Base-by-base conservation (phyloP, 2,797 vertebrate genomes). In the Diplodus puntazzo region DNA sequence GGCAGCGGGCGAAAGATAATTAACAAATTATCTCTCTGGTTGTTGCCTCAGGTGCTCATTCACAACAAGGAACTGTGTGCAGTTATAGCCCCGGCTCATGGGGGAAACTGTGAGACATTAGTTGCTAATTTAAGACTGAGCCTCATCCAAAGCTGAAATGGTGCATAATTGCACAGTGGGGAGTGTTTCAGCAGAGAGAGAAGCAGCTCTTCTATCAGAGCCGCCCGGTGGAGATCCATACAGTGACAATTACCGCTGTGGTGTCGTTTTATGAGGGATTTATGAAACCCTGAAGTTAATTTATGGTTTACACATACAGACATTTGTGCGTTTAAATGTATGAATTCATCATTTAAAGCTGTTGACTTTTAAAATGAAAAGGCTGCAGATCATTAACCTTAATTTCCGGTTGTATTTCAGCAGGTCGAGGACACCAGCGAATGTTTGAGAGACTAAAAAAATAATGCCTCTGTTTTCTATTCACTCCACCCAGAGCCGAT, bases 161-260 rank as follows among this genome's bases (percentile, higher is more conserved):
- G 65, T 76, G 74, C 73, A 77, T 86, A 84, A 89, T 83, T 88
- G 65, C 75, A 82, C 79, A 84, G 78, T 61, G 55, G 80, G 83
- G 71, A 82, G 72, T 25, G 70, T 65, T 77, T 13, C 20, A 30
- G 58, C 62, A 13, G 71, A 77, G 57, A 52, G 27, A 27, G 27
- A 27, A 77, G 46, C 39, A 69, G 12, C 55, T 73, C 12, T 63
- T 73, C 63, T 77, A 8, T 80, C 71, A 64, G n/a, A 57, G 57
- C 53, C 62, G 25, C 52, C 55, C 39, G 69, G 39, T 9, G 52
- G 46, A 68, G 49, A 67, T 27, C 45, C 52, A 55, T 20, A 43
- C 10, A 49, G 18, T 30, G 30, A 30, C 39, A 42, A 3, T 27
- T 58, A 48, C 48, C 43, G 17, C 48, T 63, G 11, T 57, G 45